phyloP scores from a whole-genome alignment of 2,113 vertebrate genomes.

The Dasyprocta punctata region DNA sequence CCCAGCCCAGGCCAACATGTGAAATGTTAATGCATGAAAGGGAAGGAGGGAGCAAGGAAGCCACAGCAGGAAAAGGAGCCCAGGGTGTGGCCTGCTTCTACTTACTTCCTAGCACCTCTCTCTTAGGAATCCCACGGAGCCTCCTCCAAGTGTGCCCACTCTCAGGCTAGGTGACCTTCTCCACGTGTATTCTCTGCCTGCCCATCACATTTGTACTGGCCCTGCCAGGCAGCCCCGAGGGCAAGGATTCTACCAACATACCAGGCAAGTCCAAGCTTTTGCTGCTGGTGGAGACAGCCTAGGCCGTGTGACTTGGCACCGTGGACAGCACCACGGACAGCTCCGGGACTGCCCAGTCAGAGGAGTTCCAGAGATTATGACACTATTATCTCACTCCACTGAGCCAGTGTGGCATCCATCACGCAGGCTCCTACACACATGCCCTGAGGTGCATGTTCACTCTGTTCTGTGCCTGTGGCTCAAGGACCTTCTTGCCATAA shows the following conservation, averaged over 20 bases:
- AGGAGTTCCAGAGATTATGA: not conserved
- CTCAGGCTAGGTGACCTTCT: not conserved
- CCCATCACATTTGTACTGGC: not conserved
- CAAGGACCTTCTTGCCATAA: not conserved
- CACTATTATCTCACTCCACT: not conserved
- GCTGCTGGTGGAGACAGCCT: not conserved
- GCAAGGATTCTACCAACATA: not conserved
- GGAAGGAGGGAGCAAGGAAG: not conserved
- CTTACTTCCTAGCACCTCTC: not conserved
- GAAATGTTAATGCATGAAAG: not conserved
- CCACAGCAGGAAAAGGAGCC: no score
- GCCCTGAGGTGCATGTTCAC: not conserved
- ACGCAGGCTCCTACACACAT: not conserved
- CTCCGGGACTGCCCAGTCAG: not conserved
- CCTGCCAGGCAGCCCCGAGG: not conserved
- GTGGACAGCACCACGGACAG: not conserved
- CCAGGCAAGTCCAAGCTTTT: not conserved
- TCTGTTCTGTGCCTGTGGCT: not conserved
- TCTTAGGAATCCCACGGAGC: not conserved
- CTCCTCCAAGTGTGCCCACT: no score
- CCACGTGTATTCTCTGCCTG: not conserved
- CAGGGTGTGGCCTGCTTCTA: not conserved
- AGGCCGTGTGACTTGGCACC: not conserved
- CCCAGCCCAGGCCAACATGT: not conserved
- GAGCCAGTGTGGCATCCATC: constrained; percentile 6